These are phyloP conservation scores for Argyresthia albistria DNA, from an alignment of 2,888 invertebrate genomes.

Conservation along the genomic window DNA sequence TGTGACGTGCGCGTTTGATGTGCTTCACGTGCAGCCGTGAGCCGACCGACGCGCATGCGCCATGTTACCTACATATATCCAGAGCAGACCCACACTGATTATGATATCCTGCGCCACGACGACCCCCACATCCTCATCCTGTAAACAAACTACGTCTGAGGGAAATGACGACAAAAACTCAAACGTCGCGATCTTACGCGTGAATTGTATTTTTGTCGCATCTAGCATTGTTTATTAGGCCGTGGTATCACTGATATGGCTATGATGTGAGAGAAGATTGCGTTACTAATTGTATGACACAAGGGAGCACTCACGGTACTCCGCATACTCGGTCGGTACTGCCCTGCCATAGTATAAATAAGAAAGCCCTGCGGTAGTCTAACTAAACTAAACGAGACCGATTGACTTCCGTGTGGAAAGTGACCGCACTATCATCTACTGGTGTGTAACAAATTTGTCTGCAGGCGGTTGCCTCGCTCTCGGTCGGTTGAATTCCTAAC, in stretches of 20 bases:
- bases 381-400: neutral
- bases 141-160: too few relatives aligned
- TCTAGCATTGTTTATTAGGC: too few relatives aligned
- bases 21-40: neutral
- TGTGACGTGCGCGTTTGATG: neutral
- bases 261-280: neutral
- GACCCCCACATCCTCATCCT: too few relatives aligned
- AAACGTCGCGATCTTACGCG: too few relatives aligned
- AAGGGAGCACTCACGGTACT: neutral
- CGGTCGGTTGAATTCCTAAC: constrained; percentile 8
- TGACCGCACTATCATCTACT: constrained; percentile 4
- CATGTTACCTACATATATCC: neutral
- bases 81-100: too few relatives aligned
- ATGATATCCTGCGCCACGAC: too few relatives aligned
- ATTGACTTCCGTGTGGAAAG: constrained; percentile 31
- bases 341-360: too few relatives aligned
- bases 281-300: neutral
- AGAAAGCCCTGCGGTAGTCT: too few relatives aligned
- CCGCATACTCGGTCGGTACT: too few relatives aligned
- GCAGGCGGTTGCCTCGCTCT: constrained; percentile 2
- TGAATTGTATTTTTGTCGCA: too few relatives aligned
- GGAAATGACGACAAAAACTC: too few relatives aligned
- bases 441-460: neutral
- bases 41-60: constrained; percentile 2
- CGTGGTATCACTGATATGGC: neutral